A percentile compares a stretch with the other conserved stretches of the same genome.
phyloP scores from a whole-genome alignment of 2,797 vertebrate genomes.

The Tokudaia tokunoshimensis region DNA sequence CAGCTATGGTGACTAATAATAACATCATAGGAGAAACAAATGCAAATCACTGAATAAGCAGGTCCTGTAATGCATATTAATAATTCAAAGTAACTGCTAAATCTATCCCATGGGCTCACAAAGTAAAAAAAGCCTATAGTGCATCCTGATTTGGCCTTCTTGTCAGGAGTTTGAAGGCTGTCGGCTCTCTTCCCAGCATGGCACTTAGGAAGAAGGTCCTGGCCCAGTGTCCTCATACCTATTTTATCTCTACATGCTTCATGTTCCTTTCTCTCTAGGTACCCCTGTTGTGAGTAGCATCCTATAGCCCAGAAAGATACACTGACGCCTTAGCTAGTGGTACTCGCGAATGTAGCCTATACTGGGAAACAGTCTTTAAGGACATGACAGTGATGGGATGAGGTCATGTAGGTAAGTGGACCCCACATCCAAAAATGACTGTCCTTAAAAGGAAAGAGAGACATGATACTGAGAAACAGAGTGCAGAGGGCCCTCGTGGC shows the following conservation, averaged over 20 bases:
- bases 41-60: slow-evolving; percentile 76
- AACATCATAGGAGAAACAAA: slow-evolving; percentile 78
- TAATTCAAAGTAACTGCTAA: slow-evolving; percentile 71
- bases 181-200: neutral
- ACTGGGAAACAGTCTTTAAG: neutral
- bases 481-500: neutral
- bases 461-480: neutral
- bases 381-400: neutral
- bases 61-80: slow-evolving; percentile 66
- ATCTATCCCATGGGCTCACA: neutral
- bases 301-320: neutral
- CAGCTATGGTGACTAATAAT: slow-evolving; percentile 74
- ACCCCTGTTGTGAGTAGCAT: neutral
- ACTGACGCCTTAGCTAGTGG: neutral
- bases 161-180: neutral
- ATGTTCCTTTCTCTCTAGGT: neutral
- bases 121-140: slow-evolving; percentile 24
- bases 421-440: neutral
- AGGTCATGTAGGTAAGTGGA: neutral
- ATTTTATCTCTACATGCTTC: neutral
- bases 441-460: neutral
- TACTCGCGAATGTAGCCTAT: neutral
- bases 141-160: slow-evolving; percentile 3
- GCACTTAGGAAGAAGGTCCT: neutral
- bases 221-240: neutral